Evolutionary conservation across 2,888 invertebrate species (phyloP).

Genomic region (Linyphia triangularis): DNA sequence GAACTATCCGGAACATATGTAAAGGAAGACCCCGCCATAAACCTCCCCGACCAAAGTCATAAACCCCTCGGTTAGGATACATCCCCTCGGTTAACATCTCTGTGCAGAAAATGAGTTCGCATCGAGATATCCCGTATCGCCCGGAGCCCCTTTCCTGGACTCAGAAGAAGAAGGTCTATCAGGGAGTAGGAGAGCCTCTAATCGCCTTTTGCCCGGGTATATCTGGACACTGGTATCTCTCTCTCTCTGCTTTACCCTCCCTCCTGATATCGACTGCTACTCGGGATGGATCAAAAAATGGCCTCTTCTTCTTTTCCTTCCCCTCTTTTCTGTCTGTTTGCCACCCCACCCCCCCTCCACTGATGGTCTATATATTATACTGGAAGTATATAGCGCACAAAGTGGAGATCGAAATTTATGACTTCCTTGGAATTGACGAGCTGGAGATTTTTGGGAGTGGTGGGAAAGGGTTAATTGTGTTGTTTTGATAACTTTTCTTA

Average conservation of each 20-base stretch:
- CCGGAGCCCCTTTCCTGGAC: slow-evolving; percentile 64
- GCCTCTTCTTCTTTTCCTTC: slow-evolving; percentile 22
- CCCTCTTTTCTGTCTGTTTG: background rate
- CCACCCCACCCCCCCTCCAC: background rate
- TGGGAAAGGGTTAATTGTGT: background rate
- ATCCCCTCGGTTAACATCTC: no score
- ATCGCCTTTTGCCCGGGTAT: slow-evolving; percentile 41
- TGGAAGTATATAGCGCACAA: background rate
- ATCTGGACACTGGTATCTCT: slow-evolving; percentile 73
- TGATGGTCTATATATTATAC: background rate
- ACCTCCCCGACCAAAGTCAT: background rate
- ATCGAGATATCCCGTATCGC: slow-evolving; percentile 68
- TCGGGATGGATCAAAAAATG: slow-evolving; percentile 53
- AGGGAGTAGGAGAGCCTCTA: slow-evolving; percentile 63
- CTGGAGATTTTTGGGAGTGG: background rate
- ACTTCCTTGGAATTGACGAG: background rate
- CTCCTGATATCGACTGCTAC: background rate
- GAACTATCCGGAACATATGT: no score
- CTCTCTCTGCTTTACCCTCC: background rate
- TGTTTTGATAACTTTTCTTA: background rate
- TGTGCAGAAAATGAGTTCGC: slow-evolving; percentile 52
- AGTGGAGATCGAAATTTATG: slow-evolving; percentile 48
- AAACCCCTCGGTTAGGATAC: slow-evolving; percentile 8
- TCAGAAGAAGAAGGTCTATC: slow-evolving; percentile 56
- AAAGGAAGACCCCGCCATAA: no score